Evolutionary conservation across 1,140 invertebrate species (phyloP), one percentile per base, ranked within the genome.

Genomic region (Nasonia longicornis): DNA sequence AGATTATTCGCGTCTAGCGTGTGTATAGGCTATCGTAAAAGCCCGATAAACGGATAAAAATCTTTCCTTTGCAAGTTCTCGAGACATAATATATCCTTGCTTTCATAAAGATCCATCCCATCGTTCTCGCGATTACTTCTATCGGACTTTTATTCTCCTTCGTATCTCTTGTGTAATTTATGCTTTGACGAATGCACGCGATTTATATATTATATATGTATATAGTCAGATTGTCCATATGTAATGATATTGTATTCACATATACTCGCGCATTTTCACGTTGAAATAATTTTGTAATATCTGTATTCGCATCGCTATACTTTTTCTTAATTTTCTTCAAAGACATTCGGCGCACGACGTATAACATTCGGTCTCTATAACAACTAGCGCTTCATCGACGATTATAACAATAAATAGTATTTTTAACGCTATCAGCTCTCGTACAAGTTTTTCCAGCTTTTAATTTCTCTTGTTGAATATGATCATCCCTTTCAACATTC

Each of bases 221-320:
- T 72, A 64, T 67, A 73, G 11, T 82, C 48, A 20, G 80, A 82
- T 82, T 82, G 80, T 82, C 80, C 75, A 78, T 72, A 66, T 82
- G 42, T 82, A 82, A 82, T 78, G 80, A 82, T 82, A 82, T 81
- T 16, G 48, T 82, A 77, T 77, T 82, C 70, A 77, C 74, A 77
- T 81, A 77, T 81, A 63, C 20, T 77, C 64, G 31, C 64, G 31
- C 73, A 77, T 75, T 80, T 79, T 70, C 66, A 58, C 38, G 45
- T 80, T 58, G 79, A 80, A 74, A 67, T 67, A 8, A 77, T 67
- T 45, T 10, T 64, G 11, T 58, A 2, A 12, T 73, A 80, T 63
- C 29, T 72, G 4, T 35, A 35, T 26, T 38, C 22, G 12, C 7
- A 16, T 71, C 12, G 0, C 14, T 48, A 48, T 22, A 58, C 2